A percentile compares a stretch with the other conserved stretches of the same genome.
Evolutionary conservation across 2,888 invertebrate genomes (phyloP).

Genomic region (Saturnia pavonia): DNA sequence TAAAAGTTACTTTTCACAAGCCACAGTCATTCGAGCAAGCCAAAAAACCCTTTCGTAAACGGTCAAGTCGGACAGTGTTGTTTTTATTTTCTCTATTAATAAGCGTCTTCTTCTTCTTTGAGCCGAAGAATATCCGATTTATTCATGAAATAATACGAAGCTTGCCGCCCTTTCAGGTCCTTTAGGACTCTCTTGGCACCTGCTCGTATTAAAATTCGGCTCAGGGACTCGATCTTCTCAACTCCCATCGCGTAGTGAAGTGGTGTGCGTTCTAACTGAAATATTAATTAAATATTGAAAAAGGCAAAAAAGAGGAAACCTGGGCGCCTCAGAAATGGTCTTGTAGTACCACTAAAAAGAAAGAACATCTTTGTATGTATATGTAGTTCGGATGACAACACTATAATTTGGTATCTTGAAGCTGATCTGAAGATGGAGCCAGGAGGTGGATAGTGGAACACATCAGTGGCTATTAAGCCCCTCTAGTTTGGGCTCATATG

Average conservation of each 20-base stretch:
- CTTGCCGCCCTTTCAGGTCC: constrained; percentile 93
- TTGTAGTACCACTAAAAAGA: too few relatives aligned
- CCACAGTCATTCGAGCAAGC: constrained; percentile 38
- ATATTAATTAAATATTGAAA: background rate
- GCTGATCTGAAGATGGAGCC: too few relatives aligned
- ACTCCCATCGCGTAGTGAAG: constrained; percentile 96
- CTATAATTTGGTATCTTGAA: too few relatives aligned
- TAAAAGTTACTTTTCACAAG: constrained; percentile 35
- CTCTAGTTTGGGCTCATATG: too few relatives aligned
- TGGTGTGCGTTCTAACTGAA: constrained; percentile 92
- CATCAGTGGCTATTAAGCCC: too few relatives aligned
- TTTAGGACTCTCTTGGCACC: constrained; percentile 92
- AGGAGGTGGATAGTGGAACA: too few relatives aligned
- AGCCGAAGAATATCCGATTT: constrained; percentile 92
- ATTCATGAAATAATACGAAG: constrained; percentile 96
- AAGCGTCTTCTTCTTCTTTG: constrained; percentile 91
- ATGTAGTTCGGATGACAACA: too few relatives aligned
- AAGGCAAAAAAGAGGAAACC: too few relatives aligned
- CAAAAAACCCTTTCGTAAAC: background rate
- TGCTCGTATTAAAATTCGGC: constrained; percentile 89
- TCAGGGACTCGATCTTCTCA: constrained; percentile 90
- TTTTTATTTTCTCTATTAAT: constrained; percentile 50
- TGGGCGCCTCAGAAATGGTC: too few relatives aligned
- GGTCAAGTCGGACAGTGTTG: background rate
- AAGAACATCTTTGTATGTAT: too few relatives aligned